These are phyloP conservation scores for Diploscapter pachys DNA, from an alignment of 1,140 invertebrate genomes.

Conservation along the genomic window DNA sequence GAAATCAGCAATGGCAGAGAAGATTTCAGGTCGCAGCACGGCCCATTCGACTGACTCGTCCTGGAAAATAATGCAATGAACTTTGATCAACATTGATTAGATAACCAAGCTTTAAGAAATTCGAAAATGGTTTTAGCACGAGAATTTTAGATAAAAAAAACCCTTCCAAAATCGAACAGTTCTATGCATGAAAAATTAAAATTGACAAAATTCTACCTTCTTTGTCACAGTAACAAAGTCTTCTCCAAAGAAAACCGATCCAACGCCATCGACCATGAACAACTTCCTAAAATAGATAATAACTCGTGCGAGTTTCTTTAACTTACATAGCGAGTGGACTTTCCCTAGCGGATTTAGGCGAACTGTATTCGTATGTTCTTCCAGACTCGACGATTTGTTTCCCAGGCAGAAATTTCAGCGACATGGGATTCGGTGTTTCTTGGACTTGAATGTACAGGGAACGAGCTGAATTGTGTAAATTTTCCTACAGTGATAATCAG, in stretches of 20 bases:
- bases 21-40: constrained; percentile 89
- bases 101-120: too few relatives aligned
- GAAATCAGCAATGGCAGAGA: constrained; percentile 98
- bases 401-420: constrained; percentile 94
- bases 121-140: too few relatives aligned
- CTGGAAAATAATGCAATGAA: background rate
- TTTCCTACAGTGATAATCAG: too few relatives aligned
- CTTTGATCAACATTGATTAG: too few relatives aligned
- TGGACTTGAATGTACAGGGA: constrained; percentile 93
- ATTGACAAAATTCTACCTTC: background rate
- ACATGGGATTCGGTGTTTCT: constrained; percentile 98
- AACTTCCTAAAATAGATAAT: constrained; percentile 71
- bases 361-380: constrained; percentile 91
- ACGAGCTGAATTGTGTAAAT: background rate
- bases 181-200: too few relatives aligned
- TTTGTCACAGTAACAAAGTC: constrained; percentile 96
- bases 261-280: constrained; percentile 91
- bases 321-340: constrained; percentile 74
- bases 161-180: too few relatives aligned
- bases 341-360: constrained; percentile 72
- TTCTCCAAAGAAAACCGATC: constrained; percentile 86
- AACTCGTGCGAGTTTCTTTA: constrained; percentile 1
- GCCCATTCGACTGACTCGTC: constrained; percentile 89
- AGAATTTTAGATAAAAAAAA: too few relatives aligned
- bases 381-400: constrained; percentile 77